Evolutionary conservation across 2,797 vertebrate genomes (phyloP).

Genomic region (Sebastes trivittatus): DNA sequence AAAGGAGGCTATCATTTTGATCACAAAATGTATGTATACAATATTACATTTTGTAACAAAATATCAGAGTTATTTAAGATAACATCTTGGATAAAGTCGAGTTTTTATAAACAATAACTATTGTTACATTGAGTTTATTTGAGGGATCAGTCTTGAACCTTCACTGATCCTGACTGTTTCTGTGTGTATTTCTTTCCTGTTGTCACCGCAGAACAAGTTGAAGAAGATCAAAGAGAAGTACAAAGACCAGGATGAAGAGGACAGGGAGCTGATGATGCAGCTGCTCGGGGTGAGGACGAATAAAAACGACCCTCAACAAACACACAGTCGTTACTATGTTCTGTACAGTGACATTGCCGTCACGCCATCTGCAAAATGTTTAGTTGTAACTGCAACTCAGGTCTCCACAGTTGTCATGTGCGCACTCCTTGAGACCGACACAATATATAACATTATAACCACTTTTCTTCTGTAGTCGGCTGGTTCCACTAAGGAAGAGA

Average conservation of each 20-base stretch:
- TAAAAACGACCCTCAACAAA: background rate
- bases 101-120: background rate
- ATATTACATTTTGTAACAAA: background rate
- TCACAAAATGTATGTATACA: background rate
- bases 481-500: constrained; percentile 90
- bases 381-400: background rate
- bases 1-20: background rate
- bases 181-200: constrained; percentile 16
- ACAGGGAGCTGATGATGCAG: constrained; percentile 96
- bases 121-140: background rate
- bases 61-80: background rate
- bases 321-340: background rate
- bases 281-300: constrained; percentile 89
- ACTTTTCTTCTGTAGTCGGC: constrained; percentile 84
- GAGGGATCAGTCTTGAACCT: background rate
- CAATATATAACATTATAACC: background rate
- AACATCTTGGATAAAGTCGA: background rate
- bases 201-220: constrained; percentile 89
- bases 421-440: background rate
- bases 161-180: background rate
- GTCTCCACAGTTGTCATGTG: background rate
- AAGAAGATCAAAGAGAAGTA: constrained; percentile 99
- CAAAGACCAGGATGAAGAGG: constrained; percentile 98
- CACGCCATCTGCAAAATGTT: background rate
- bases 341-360: background rate